Percentiles rank a stretch among this genome's conserved stretches.
These are phyloP conservation scores for Catharus minimus DNA, from an alignment of 2,113 vertebrate genomes.

Conservation along the genomic window DNA sequence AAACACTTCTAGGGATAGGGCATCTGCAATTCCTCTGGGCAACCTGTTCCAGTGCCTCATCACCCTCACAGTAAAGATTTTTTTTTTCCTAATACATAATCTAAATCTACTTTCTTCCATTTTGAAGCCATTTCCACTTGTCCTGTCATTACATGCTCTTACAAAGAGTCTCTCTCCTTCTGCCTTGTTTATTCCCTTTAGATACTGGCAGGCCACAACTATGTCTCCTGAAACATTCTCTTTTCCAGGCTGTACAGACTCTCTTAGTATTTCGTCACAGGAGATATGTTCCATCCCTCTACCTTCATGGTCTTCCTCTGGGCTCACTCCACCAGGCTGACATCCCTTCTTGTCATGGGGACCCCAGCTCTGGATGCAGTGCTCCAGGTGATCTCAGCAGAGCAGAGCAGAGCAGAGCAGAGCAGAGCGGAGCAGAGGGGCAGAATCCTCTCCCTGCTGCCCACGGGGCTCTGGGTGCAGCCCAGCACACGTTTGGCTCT, in stretches of 20 bases:
- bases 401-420: background rate
- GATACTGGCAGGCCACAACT: background rate
- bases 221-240: rapidly evolving
- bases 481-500: background rate
- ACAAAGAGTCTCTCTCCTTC: background rate
- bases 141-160: background rate
- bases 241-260: background rate
- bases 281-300: background rate
- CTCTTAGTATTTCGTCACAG: background rate
- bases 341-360: background rate
- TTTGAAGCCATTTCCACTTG: background rate
- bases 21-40: background rate
- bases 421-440: background rate
- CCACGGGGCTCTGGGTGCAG: background rate
- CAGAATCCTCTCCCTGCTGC: background rate
- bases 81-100: background rate
- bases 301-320: background rate
- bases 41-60: background rate
- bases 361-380: background rate
- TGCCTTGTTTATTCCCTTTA: background rate
- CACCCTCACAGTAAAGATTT: background rate
- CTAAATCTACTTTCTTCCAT: background rate
- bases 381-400: background rate
- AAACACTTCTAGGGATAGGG: background rate
- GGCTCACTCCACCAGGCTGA: rapidly evolving